Evolutionary conservation across 2,888 invertebrate genomes (phyloP).

Genomic region (Choreutis nemorana): DNA sequence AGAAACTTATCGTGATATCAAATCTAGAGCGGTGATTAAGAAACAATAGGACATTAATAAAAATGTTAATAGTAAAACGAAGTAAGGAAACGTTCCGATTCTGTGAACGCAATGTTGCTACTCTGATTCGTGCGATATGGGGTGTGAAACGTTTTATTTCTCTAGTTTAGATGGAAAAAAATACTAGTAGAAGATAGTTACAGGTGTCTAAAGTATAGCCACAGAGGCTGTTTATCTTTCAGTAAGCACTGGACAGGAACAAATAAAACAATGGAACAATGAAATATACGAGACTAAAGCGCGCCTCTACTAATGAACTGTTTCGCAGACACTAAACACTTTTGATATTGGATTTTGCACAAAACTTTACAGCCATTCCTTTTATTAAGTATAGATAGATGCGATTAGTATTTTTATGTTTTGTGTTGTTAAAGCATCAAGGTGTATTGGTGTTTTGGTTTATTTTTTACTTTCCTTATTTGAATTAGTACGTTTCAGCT

Average conservation of each 20-base stretch:
- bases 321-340: constrained; percentile 18
- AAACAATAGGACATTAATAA: constrained; percentile 60
- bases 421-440: no score
- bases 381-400: no score
- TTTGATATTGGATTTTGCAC: constrained; percentile 4
- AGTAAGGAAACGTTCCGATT: constrained; percentile 38
- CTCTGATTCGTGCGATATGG: no score
- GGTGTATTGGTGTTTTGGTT: no score
- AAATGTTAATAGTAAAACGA: constrained; percentile 37
- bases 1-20: constrained; percentile 49
- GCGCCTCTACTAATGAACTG: constrained; percentile 40
- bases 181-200: no score
- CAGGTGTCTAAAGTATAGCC: constrained; percentile 22
- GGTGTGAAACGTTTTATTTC: no score
- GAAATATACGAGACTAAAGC: constrained; percentile 37
- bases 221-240: constrained; percentile 26
- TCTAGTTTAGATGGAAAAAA: no score
- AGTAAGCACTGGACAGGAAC: constrained; percentile 31
- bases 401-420: no score
- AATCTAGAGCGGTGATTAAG: constrained; percentile 50
- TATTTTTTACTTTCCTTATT: no score
- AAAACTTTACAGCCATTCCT: no score
- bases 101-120: constrained; percentile 3
- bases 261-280: constrained; percentile 45
- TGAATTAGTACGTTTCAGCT: no score